Evolutionary conservation across 1,140 invertebrate genomes (phyloP), one percentile per base, ranked within the genome.

Genomic region (Platyura marginata): DNA sequence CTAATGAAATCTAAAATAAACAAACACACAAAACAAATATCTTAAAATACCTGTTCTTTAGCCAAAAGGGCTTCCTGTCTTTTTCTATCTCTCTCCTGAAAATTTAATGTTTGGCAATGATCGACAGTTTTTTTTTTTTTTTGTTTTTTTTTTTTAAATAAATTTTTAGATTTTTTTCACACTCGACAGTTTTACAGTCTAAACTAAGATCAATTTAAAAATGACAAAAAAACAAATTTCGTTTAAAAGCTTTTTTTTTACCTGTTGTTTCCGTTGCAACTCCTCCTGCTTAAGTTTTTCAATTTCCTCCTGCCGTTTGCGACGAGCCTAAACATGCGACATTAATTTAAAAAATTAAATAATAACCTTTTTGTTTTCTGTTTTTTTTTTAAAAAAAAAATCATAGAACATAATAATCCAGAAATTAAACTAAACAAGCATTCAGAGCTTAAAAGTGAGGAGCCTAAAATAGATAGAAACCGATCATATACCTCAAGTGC

Each of bases 31-130:
- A n/a, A n/a, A n/a, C n/a, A n/a, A n/a, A n/a, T n/a, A n/a, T n/a
- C n/a, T n/a, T n/a, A n/a, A n/a, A n/a, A n/a, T n/a, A 90, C 85
- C 80, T 90, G 86, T 69, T 90, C 86, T 66, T 88, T 89, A 42
- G 86, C 62, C 54, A 88, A 69, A 25, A 84, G 76, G 45, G 82
- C 78, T 62, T 90, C 83, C 58, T 88, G 84, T 53, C 82, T 68
- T 63, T 87, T 88, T 55, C 87, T 63, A 64, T 90, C 85, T 59
- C 82, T 74, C 62, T 90, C 85, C 84, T 87, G 65, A 34, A 77
- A 71, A 62, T 64, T 20, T 21, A 21, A 46, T 36, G 34, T 36
- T 6, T 36, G 9, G 34, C 15, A 11, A 5, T 11, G 34, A 36
- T 6, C n/a, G n/a, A n/a, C n/a, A n/a, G n/a, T n/a, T n/a, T n/a